These are phyloP conservation scores for Mellivora capensis DNA, from an alignment of 2,113 vertebrate genomes.

Conservation along the genomic window DNA sequence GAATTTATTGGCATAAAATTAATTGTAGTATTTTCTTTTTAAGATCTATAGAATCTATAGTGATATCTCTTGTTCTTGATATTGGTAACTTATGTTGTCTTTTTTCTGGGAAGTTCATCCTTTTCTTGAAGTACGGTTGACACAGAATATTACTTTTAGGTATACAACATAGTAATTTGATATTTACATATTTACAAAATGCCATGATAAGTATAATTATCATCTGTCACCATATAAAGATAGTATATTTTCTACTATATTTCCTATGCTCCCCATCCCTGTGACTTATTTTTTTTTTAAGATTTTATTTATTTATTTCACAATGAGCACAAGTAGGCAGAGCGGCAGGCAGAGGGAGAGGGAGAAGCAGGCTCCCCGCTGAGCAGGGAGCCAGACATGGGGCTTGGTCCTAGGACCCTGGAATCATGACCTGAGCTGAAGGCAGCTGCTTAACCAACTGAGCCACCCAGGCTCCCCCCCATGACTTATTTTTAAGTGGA, in stretches of 20 bases:
- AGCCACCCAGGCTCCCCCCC: not conserved
- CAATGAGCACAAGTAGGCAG: too few relatives aligned
- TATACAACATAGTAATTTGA: not conserved
- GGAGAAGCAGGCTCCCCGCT: too few relatives aligned
- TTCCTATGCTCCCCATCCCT: not conserved
- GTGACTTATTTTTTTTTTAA: not conserved
- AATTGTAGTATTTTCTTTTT: not conserved
- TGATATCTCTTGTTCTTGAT: not conserved
- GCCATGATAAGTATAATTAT: not conserved
- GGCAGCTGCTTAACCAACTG: too few relatives aligned
- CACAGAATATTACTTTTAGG: not conserved
- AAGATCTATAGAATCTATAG: not conserved
- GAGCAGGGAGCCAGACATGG: too few relatives aligned
- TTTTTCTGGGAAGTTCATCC: not conserved
- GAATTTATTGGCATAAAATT: not conserved
- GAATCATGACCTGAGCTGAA: too few relatives aligned
- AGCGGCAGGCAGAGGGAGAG: too few relatives aligned
- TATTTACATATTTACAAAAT: not conserved
- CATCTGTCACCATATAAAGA: not conserved
- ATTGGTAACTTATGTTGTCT: not conserved
- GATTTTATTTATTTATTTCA: too few relatives aligned
- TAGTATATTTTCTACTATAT: not conserved
- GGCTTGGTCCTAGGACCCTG: too few relatives aligned
- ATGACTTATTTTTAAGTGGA: not conserved
- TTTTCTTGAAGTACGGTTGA: not conserved